Evolutionary conservation across 2,113 vertebrate species (phyloP).

Genomic region (Pogonocichla stellata): DNA sequence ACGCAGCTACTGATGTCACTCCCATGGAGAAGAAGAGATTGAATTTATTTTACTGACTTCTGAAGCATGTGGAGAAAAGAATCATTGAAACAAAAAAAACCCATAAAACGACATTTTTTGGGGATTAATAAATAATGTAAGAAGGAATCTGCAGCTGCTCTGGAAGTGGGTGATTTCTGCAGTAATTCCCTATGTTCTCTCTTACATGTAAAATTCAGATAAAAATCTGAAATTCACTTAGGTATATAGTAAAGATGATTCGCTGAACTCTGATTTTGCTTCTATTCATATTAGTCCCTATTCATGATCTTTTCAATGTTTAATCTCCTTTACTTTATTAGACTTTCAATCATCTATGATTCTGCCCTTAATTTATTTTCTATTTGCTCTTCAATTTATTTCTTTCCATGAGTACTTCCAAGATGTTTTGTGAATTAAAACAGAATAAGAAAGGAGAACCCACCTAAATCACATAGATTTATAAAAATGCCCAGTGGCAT

Average conservation of each 20-base stretch:
- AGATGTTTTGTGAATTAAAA: background rate
- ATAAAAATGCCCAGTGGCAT: background rate
- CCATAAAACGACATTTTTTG: background rate
- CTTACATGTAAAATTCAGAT: background rate
- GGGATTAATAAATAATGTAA: constrained; percentile 32
- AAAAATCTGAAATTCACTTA: background rate
- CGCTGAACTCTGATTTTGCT: background rate
- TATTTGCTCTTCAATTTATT: background rate
- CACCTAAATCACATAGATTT: background rate
- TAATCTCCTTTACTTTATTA: constrained; percentile 19
- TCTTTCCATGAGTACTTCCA: background rate
- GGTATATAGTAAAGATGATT: constrained; percentile 4
- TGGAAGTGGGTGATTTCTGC: background rate
- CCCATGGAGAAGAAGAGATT: background rate
- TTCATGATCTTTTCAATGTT: background rate
- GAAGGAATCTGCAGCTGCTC: background rate
- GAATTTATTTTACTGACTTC: background rate
- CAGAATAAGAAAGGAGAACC: background rate
- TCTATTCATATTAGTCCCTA: background rate
- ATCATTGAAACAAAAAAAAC: background rate
- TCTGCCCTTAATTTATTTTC: background rate
- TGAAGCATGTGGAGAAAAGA: background rate
- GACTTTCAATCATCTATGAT: background rate
- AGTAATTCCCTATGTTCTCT: background rate
- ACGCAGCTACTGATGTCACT: background rate